A percentile compares a stretch with the other conserved stretches of the same genome.
These are phyloP conservation scores for Hiodon alosoides DNA, from an alignment of 2,113 vertebrate genomes.

Conservation along the genomic window DNA sequence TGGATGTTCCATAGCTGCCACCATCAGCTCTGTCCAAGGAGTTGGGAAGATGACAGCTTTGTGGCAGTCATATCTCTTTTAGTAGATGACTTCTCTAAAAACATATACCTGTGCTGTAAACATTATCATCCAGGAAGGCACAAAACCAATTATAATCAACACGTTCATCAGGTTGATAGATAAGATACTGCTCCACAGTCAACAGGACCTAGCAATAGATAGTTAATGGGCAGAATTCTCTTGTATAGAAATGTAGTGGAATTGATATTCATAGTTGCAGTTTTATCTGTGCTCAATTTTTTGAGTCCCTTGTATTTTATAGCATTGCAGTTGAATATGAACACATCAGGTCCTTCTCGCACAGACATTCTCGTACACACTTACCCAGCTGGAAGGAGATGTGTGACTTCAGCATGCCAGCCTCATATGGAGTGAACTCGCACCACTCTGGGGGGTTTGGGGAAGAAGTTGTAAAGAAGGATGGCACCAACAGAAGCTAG, in stretches of 20 bases:
- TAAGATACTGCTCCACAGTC: constrained; percentile 47
- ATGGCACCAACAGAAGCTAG: background rate
- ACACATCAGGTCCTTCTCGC: background rate
- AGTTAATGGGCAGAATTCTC: background rate
- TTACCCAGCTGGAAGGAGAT: constrained; percentile 75
- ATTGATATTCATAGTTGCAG: background rate
- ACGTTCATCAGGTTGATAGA: constrained; percentile 33
- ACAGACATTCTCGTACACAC: background rate
- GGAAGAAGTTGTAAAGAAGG: background rate
- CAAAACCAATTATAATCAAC: constrained; percentile 19
- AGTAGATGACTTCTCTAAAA: background rate
- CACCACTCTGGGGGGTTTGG: constrained; percentile 65
- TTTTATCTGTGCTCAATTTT: background rate
- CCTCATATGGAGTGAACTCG: constrained; percentile 82
- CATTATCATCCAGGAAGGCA: constrained; percentile 26
- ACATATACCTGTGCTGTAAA: constrained; percentile 23
- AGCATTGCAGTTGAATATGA: background rate
- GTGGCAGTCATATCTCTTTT: background rate
- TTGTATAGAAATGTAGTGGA: background rate
- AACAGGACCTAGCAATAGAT: constrained; percentile 28
- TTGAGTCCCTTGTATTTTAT: no score
- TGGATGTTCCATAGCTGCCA: background rate
- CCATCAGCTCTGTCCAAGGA: background rate
- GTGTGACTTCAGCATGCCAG: constrained; percentile 74
- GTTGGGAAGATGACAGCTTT: background rate